phyloP scores from a whole-genome alignment of 2,888 invertebrate species.

The Taenaris catops region DNA sequence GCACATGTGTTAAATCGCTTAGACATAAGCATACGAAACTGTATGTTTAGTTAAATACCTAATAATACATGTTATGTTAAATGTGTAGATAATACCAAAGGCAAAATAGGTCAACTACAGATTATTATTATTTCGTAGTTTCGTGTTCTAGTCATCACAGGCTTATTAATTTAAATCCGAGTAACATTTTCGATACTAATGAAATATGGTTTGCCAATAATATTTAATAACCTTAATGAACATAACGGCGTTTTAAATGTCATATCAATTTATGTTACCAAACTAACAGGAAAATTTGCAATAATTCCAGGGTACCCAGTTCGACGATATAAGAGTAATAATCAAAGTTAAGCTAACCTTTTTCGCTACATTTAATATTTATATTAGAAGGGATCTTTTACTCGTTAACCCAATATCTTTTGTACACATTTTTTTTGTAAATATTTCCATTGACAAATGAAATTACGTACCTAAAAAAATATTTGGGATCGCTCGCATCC shows the following conservation, averaged over 20 bases:
- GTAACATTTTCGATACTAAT: constrained; percentile 17
- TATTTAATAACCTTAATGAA: constrained; percentile 20
- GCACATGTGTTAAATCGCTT: too few species aligned
- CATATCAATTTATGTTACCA: constrained; percentile 16
- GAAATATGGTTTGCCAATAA: constrained; percentile 22
- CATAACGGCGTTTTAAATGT: constrained; percentile 14
- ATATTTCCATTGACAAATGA: constrained; percentile 9
- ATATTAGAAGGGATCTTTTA: constrained; percentile 10
- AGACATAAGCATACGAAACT: too few species aligned
- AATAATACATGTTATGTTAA: too few species aligned
- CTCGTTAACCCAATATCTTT: constrained; percentile 13
- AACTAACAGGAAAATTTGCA: constrained; percentile 13
- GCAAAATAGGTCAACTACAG: constrained; percentile 10
- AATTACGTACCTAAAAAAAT: constrained; percentile 5
- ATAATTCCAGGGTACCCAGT: constrained; percentile 8
- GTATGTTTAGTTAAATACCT: too few species aligned
- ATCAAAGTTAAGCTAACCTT: constrained; percentile 16
- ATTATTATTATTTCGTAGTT: constrained; percentile 7
- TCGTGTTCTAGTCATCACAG: constrained; percentile 9
- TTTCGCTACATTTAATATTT: constrained; percentile 12
- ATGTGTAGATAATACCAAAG: too few species aligned
- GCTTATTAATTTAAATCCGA: constrained; percentile 21
- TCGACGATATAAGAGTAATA: constrained; percentile 16
- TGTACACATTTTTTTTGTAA: constrained; percentile 9
- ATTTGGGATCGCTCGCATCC: too few species aligned